phyloP scores from a whole-genome alignment of 2,797 vertebrate genomes.

The Sciurus carolinensis region DNA sequence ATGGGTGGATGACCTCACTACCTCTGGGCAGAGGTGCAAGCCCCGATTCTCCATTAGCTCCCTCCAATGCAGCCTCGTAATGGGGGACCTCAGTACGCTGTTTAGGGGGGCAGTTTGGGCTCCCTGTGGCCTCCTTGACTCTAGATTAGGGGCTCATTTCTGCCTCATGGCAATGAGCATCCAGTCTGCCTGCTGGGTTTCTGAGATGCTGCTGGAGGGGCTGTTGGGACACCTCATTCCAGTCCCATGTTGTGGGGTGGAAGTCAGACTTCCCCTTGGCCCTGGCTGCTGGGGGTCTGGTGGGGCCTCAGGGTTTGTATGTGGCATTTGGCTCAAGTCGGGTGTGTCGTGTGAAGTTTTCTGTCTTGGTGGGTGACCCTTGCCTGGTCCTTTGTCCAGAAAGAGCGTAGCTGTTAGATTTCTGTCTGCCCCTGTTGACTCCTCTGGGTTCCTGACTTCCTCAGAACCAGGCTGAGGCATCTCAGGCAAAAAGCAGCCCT shows the following conservation, averaged over 20 bases:
- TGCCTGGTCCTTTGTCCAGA: not conserved
- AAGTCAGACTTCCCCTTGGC: not conserved
- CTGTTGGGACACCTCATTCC: rapidly evolving
- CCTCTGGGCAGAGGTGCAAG: rapidly evolving
- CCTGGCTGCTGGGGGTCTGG: rapidly evolving
- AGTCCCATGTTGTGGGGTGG: rapidly evolving
- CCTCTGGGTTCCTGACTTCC: not conserved
- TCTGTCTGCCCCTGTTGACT: not conserved
- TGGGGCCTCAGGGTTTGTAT: rapidly evolving
- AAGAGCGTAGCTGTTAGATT: rapidly evolving
- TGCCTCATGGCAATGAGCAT: too few relatives aligned
- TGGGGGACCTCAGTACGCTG: not conserved
- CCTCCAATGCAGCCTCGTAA: too few relatives aligned
- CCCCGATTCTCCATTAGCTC: not conserved
- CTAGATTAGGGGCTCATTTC: too few relatives aligned
- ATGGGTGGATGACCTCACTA: not conserved
- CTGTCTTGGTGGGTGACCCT: not conserved
- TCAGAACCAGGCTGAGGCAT: not conserved
- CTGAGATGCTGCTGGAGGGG: too few relatives aligned
- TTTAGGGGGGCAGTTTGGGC: not conserved
- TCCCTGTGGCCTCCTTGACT: not conserved
- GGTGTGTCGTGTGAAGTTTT: not conserved
- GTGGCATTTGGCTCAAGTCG: not conserved
- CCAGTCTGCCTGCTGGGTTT: not conserved
- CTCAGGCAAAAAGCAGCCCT: too few relatives aligned